These are phyloP conservation scores for Crocodylus rhombifer DNA, from an alignment of 2,797 vertebrate genomes.

Conservation along the genomic window DNA sequence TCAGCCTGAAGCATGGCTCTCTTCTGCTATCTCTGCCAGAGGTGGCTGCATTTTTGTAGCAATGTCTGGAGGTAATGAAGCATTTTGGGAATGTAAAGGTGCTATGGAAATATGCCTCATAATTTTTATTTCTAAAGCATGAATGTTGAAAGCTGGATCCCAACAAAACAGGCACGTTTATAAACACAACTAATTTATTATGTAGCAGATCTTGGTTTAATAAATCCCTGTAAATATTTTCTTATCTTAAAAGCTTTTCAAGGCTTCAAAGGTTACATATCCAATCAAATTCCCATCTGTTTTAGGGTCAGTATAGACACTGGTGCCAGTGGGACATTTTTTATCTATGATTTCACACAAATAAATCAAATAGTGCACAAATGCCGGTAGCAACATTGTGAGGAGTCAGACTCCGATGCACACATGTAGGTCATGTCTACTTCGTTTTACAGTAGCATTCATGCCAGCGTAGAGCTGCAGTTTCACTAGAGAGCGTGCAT, in stretches of 20 bases:
- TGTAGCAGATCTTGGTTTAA: slow-evolving; percentile 36
- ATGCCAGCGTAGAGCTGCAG: not conserved
- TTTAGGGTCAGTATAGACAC: slow-evolving; percentile 43
- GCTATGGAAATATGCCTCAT: not conserved
- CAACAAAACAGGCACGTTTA: slow-evolving; percentile 7
- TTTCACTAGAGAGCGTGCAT: not conserved
- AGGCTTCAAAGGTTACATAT: slow-evolving; percentile 40
- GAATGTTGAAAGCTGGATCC: not conserved
- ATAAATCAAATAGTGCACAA: slow-evolving; percentile 75
- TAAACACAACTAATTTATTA: slow-evolving; percentile 46
- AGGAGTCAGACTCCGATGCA: slow-evolving; percentile 17
- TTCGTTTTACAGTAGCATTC: not conserved
- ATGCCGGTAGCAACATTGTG: slow-evolving; percentile 15
- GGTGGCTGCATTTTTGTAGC: not conserved
- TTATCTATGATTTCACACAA: slow-evolving; percentile 71
- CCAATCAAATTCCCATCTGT: slow-evolving; percentile 15
- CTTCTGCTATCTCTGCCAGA: not conserved
- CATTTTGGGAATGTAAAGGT: not conserved
- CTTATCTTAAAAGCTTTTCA: slow-evolving; percentile 46
- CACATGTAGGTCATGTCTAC: not conserved
- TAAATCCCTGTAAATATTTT: slow-evolving; percentile 61
- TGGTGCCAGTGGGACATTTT: slow-evolving; percentile 58
- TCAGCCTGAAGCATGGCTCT: fast-evolving
- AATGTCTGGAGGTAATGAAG: not conserved
- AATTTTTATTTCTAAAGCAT: slow-evolving; percentile 12